Percentiles rank a stretch among this genome's conserved stretches.
phyloP scores from a whole-genome alignment of 2,113 vertebrate species.

The Grantiella picta region DNA sequence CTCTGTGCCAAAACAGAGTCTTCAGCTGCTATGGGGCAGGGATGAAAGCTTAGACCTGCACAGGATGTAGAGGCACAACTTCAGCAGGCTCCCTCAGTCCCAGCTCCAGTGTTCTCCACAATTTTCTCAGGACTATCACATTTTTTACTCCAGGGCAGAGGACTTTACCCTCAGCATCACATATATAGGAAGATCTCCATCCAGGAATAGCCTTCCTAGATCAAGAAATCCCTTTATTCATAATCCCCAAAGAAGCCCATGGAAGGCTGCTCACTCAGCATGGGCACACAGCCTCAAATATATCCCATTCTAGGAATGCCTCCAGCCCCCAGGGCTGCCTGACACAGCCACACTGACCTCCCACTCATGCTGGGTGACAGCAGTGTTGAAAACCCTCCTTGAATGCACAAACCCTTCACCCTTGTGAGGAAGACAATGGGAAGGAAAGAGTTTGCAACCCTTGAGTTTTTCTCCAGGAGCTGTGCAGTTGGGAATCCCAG shows the following conservation, averaged over 20 bases:
- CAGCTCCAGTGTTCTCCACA: not conserved
- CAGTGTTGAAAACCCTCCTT: not conserved
- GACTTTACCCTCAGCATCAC: not conserved
- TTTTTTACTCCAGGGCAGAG: not conserved
- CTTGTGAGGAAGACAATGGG: fast-evolving
- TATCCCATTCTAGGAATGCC: not conserved
- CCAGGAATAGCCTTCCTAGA: not conserved
- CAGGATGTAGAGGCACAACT: not conserved
- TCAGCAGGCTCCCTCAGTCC: not conserved
- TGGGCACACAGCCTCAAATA: not conserved
- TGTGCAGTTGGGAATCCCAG: not conserved
- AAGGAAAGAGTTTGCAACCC: not conserved
- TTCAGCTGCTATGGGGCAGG: not conserved
- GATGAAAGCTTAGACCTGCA: not conserved
- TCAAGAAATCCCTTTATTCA: not conserved
- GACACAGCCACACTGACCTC: not conserved
- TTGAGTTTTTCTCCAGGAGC: not conserved
- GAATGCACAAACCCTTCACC: not conserved
- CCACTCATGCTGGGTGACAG: fast-evolving
- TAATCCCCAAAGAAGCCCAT: fast-evolving
- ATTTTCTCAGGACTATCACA: not conserved
- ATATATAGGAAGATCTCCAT: not conserved
- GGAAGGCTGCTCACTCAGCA: fast-evolving
- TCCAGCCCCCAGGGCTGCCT: not conserved
- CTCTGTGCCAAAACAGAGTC: not conserved